Percentiles rank a stretch among this genome's conserved stretches.
Conservation (phyloP, 2,797 vertebrate genomes). For the Falco naumanni region DNA sequence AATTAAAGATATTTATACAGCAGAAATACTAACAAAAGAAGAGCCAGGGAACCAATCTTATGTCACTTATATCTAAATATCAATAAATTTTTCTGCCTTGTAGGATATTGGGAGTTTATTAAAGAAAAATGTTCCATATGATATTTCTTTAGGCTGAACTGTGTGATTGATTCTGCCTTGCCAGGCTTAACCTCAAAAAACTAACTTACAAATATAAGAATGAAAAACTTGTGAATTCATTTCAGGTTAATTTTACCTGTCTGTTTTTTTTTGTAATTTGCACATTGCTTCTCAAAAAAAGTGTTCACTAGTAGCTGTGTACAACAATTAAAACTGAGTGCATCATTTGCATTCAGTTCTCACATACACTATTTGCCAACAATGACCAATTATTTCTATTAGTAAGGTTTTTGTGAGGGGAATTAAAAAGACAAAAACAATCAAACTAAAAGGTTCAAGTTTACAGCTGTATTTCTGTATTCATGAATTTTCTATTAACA, state of each 20-base stretch:
- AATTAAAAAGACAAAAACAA: not conserved
- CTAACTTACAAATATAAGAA: not conserved
- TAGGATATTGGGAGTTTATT: not conserved
- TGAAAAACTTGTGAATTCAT: not conserved
- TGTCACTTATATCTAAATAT: not conserved
- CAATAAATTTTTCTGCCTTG: not conserved
- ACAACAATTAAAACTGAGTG: not conserved
- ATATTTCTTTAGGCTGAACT: not conserved
- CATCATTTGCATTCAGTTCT: not conserved
- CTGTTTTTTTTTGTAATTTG: not conserved
- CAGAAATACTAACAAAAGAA: not conserved
- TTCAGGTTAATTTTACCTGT: not conserved
- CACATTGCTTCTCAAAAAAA: not conserved
- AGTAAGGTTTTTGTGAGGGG: not conserved
- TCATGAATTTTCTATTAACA: not conserved
- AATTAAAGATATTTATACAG: not conserved
- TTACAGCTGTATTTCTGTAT: not conserved
- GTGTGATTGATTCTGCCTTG: not conserved
- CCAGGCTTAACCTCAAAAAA: not conserved
- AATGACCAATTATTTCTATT: not conserved
- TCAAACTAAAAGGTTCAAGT: fast-evolving
- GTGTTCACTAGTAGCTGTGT: not conserved
- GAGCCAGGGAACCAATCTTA: not conserved
- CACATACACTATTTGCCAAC: not conserved
- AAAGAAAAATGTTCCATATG: not conserved